These are phyloP conservation scores for Pseudobourletiella spinata DNA, from an alignment of 1,140 invertebrate species.

Conservation along the genomic window DNA sequence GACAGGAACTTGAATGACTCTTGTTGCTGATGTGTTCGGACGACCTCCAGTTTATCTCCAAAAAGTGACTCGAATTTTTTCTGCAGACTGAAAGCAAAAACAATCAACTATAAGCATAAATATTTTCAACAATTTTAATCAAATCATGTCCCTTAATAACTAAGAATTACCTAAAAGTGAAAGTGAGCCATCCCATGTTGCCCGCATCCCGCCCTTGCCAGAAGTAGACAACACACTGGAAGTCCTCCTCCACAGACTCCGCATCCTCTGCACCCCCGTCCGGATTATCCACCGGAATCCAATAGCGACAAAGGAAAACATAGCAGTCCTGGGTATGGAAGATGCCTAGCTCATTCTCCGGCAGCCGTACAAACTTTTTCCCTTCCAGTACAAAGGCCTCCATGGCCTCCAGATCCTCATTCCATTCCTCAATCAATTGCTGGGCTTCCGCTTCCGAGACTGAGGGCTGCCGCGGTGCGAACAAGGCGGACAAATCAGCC, in stretches of 20 bases:
- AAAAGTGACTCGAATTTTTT: slow-evolving; percentile 96
- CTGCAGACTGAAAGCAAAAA: slow-evolving; percentile 58
- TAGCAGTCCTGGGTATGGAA: slow-evolving; percentile 96
- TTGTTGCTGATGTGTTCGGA: slow-evolving; percentile 96
- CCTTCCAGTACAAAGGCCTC: slow-evolving; percentile 83
- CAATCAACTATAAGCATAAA: background rate
- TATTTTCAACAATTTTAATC: background rate
- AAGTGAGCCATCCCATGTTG: slow-evolving; percentile 99
- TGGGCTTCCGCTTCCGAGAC: slow-evolving; percentile 79
- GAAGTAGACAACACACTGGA: slow-evolving; percentile 96
- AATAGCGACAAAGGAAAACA: slow-evolving; percentile 80
- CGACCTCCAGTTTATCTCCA: slow-evolving; percentile 90
- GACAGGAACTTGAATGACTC: slow-evolving; percentile 98
- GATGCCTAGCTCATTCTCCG: slow-evolving; percentile 85
- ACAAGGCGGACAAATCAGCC: slow-evolving; percentile 67
- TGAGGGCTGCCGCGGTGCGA: slow-evolving; percentile 83
- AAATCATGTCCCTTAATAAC: background rate
- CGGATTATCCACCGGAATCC: slow-evolving; percentile 23
- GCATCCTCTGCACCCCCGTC: slow-evolving; percentile 48
- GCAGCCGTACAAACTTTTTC: slow-evolving; percentile 90
- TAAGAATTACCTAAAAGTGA: slow-evolving; percentile 72
- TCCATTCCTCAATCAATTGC: slow-evolving; percentile 84
- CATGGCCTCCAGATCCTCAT: slow-evolving; percentile 93
- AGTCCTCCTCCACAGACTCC: slow-evolving; percentile 69
- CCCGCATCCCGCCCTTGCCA: slow-evolving; percentile 96